phyloP scores from a whole-genome alignment of 2,797 vertebrate species.

The Danio aesculapii region DNA sequence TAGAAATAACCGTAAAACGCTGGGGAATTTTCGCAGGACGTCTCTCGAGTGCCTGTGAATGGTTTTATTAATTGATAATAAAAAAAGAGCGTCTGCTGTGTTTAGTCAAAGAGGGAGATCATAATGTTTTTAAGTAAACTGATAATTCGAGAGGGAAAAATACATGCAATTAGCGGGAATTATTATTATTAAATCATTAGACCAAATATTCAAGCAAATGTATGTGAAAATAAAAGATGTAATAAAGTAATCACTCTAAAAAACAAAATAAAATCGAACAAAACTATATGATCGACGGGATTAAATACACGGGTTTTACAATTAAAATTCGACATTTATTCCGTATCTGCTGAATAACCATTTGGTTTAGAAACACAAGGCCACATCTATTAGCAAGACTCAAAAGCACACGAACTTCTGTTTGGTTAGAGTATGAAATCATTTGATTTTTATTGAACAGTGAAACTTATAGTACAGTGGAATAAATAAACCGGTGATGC shows the following conservation, averaged over 20 bases:
- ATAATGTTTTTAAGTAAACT: not conserved
- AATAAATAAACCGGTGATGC: conserved; percentile 96
- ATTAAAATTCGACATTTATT: not conserved
- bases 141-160: not conserved
- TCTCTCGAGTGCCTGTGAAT: not conserved
- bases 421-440: conserved; percentile 90
- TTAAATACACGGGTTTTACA: not conserved
- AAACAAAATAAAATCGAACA: not conserved
- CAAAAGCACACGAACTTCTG: conserved; percentile 35
- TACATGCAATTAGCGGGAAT: not conserved
- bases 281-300: not conserved
- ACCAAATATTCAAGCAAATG: not conserved
- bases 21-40: conserved; percentile 57
- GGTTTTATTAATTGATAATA: conserved; percentile 10
- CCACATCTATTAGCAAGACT: conserved; percentile 41
- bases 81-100: not conserved
- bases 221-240: not conserved
- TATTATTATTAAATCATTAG: not conserved
- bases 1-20: conserved; percentile 68
- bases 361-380: not conserved
- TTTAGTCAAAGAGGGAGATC: not conserved
- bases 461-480: conserved; percentile 88
- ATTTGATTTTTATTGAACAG: conserved; percentile 92
- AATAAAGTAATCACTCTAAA: not conserved
- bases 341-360: not conserved